Base-by-base conservation (phyloP, 2,113 vertebrate genomes). In the Perca flavescens region DNA sequence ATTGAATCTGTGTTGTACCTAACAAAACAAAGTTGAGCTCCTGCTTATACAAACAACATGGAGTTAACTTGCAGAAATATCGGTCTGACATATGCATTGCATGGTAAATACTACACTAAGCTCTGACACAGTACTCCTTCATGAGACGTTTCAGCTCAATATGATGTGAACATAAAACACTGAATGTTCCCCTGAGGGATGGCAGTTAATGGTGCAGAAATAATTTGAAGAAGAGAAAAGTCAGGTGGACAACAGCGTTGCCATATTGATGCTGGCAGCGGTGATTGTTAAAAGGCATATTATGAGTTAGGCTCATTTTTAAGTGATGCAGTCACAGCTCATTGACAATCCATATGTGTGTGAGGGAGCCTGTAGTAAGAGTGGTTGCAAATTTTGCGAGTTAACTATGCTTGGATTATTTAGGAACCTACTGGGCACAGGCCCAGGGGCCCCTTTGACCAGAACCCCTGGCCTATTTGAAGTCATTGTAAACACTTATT, bases 31-130 rank as follows among this genome's bases (percentile, higher is more conserved):
- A 53, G 79, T 76, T 65, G 61, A 78, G 62, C 79, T 93, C 40
- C 74, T 36, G 12, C 58, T 83, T 65, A 86, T 92, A 31, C 93
- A 90, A 86, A 63, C 84, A 72, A 82, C 82, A 93, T 85, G 83
- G 80, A 47, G 68, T 79, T 73, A 83, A 88, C 73, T 67, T 90
- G 71, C 66, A 93, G 74, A 89, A 90, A 93, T 84, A 63, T 67
- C 66, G 31, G 36, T 14, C 15, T 94, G 85, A 91, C 94, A 92
- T 84, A 94, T 94, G 84, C 86, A 94, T 79, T 15, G 75, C 77
- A 57, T 53, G 62, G 63, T 93, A 92, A 92, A 94, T 72, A 89
- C 76, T 80, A 40, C 8, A 8, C 8, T 40, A 66, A 91, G 88
- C 67, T 79, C 64, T 6, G 40, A 78, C 74, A 15, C 66, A 14